phyloP scores from a whole-genome alignment of 1,140 invertebrate species.

The Hycleus cichorii region DNA sequence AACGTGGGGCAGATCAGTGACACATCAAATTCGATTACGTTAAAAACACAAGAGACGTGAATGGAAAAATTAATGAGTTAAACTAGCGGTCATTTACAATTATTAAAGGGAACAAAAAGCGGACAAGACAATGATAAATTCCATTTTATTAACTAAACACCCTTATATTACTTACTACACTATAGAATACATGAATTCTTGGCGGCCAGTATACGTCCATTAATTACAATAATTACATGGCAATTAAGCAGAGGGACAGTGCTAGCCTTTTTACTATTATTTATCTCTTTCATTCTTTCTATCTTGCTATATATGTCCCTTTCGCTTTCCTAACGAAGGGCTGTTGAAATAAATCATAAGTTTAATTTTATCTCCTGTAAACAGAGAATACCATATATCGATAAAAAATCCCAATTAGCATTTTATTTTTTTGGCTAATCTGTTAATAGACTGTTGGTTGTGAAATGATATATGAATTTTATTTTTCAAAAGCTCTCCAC shows the following conservation, averaged over 20 bases:
- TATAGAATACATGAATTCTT: constrained; percentile 17
- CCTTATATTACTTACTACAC: neutral
- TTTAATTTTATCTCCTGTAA: constrained; percentile 23
- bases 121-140: neutral
- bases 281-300: neutral
- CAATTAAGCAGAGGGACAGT: constrained; percentile 30
- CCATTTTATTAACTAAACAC: constrained; percentile 21
- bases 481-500: too few relatives aligned
- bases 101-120: neutral
- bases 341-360: constrained; percentile 21
- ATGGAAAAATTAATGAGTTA: too few relatives aligned
- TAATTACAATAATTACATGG: constrained; percentile 30
- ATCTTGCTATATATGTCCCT: constrained; percentile 6
- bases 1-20: too few relatives aligned
- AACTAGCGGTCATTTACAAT: too few relatives aligned
- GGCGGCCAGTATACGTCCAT: constrained; percentile 23
- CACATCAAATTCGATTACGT: too few relatives aligned
- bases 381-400: constrained; percentile 11
- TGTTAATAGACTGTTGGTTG: constrained; percentile 6
- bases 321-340: constrained; percentile 6
- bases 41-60: too few relatives aligned
- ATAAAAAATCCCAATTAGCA: constrained; percentile 13
- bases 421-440: constrained; percentile 10
- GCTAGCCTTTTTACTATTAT: constrained; percentile 7
- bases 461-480: too few relatives aligned